These are phyloP conservation scores for Peromyscus nudipes DNA, from an alignment of 2,797 vertebrate species.

Conservation along the genomic window DNA sequence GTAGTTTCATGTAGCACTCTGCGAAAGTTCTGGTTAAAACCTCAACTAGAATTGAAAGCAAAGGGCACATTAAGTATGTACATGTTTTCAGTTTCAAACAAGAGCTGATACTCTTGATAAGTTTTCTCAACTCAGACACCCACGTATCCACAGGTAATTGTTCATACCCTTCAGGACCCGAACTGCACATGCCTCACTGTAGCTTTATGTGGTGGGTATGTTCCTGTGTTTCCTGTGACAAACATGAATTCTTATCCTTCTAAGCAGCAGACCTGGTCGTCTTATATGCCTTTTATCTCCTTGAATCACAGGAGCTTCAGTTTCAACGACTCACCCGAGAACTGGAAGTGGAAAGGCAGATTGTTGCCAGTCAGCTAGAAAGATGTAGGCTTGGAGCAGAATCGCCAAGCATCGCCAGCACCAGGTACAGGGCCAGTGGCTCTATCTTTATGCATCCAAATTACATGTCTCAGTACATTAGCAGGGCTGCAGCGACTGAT, in stretches of 20 bases:
- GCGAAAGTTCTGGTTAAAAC: slow-evolving; percentile 20
- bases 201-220: slow-evolving; percentile 79
- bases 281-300: slow-evolving; percentile 85
- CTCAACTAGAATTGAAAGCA: background rate
- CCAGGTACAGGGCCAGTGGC: slow-evolving; percentile 93
- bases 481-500: background rate
- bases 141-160: slow-evolving; percentile 47
- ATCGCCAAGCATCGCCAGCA: slow-evolving; percentile 97
- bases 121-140: slow-evolving; percentile 70
- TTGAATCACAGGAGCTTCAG: slow-evolving; percentile 96
- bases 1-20: slow-evolving; percentile 53
- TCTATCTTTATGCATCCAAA: slow-evolving; percentile 79
- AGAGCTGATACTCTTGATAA: slow-evolving; percentile 38
- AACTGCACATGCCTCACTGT: slow-evolving; percentile 58
- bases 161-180: slow-evolving; percentile 68
- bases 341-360: slow-evolving; percentile 99
- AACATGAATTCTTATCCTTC: slow-evolving; percentile 62
- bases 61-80: background rate
- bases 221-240: slow-evolving; percentile 75
- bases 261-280: slow-evolving; percentile 70
- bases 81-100: background rate
- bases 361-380: slow-evolving; percentile 99
- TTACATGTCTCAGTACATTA: slow-evolving; percentile 59
- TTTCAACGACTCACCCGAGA: slow-evolving; percentile 99
- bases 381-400: slow-evolving; percentile 98